phyloP scores from a whole-genome alignment of 2,888 invertebrate genomes.

The Vandiemenella viatica region DNA sequence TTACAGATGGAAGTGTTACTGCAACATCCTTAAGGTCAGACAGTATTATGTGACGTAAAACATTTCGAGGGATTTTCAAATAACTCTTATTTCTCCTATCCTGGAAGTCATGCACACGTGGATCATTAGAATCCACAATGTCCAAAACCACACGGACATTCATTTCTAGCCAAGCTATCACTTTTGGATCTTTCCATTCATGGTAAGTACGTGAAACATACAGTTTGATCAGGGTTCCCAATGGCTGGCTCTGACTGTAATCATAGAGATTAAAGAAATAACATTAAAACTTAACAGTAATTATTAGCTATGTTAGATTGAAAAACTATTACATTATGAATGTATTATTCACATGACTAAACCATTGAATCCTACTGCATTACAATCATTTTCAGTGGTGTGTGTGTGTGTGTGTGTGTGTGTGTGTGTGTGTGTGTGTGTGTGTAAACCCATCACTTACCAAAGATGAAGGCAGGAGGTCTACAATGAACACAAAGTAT shows the following conservation, averaged over 20 bases:
- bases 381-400: too few species aligned
- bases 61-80: constrained; percentile 46
- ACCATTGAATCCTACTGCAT: too few species aligned
- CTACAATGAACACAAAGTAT: too few species aligned
- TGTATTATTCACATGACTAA: too few species aligned
- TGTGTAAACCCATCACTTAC: too few species aligned
- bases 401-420: too few species aligned
- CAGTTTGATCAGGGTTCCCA: constrained; percentile 53
- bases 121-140: constrained; percentile 45
- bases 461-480: too few species aligned
- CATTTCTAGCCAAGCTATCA: constrained; percentile 60
- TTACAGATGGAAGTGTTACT: constrained; percentile 39
- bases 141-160: constrained; percentile 50
- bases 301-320: too few species aligned
- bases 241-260: constrained; percentile 41
- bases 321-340: too few species aligned
- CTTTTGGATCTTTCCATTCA: constrained; percentile 62
- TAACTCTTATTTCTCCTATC: constrained; percentile 45
- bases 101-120: constrained; percentile 41
- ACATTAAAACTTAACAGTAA: too few species aligned
- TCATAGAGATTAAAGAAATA: too few species aligned
- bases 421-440: too few species aligned
- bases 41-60: constrained; percentile 53
- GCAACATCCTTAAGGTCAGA: constrained; percentile 53
- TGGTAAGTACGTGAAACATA: constrained; percentile 59